These are phyloP conservation scores for Stercorarius parasiticus DNA, from an alignment of 2,113 vertebrate species.

Conservation along the genomic window DNA sequence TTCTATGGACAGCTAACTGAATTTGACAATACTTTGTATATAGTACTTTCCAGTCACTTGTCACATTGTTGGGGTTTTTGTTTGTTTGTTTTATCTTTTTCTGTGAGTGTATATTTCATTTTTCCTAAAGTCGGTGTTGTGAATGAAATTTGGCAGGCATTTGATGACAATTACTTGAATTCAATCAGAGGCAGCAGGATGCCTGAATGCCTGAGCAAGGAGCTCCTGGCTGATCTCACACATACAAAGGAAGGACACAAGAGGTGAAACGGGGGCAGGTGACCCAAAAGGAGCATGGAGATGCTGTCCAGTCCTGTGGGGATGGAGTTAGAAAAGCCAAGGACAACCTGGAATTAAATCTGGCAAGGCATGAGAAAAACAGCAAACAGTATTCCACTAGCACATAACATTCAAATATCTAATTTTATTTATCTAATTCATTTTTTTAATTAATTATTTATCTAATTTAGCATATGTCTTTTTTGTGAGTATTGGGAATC, in stretches of 20 bases:
- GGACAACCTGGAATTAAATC: not conserved
- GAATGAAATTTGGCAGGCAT: not conserved
- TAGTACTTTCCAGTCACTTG: not conserved
- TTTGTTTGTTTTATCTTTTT: not conserved
- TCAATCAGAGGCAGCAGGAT: not conserved
- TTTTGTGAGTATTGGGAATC: too few species aligned
- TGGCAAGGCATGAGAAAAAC: not conserved
- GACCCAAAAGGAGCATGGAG: not conserved
- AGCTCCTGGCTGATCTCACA: not conserved
- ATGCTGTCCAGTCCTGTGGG: not conserved
- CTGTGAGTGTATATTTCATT: not conserved
- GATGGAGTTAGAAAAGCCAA: not conserved
- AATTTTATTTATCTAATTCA: not conserved
- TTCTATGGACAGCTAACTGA: not conserved
- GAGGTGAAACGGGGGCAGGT: not conserved
- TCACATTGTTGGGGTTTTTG: not conserved
- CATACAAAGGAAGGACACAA: not conserved
- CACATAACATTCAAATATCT: not conserved
- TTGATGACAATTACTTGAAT: not conserved
- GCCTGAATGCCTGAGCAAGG: not conserved
- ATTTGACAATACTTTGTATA: not conserved
- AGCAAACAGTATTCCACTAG: not conserved
- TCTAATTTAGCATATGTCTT: too few species aligned
- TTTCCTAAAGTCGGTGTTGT: constrained; percentile 8
- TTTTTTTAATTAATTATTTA: too few species aligned